Base-by-base conservation (phyloP, 2,113 vertebrate species). In the Crypturellus undulatus region DNA sequence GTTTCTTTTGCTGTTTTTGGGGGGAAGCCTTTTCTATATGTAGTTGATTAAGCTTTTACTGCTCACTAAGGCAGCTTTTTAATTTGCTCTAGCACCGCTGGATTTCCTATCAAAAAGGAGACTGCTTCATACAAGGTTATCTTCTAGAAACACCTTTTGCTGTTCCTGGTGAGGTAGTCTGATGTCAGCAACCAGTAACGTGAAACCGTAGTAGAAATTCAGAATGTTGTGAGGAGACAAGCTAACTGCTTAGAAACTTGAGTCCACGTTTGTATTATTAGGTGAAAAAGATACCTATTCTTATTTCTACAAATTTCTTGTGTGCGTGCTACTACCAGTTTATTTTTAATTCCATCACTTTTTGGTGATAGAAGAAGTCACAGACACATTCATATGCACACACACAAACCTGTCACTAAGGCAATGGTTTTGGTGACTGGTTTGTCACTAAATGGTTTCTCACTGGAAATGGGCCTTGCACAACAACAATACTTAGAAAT, bases 331-430 rank as follows among this genome's bases (percentile, higher is more conserved):
- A 22, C n/a, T 42, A 43, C 32, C 36, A 82, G 32, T 63, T 90
- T 86, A 10, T 80, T 93, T 91, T 94, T 67, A 78, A 67, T 94
- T 79, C 11, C 49, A 26, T 72, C 84, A 63, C 38, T 93, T 71
- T 93, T 67, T 95, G 25, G 34, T 93, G 65, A 70, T 43, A 84
- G 60, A 73, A 81, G 18, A 73, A 81, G 18, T 34, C 63, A 49
- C 52, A 71, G 60, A 34, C 59, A 79, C 2, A 2, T 49, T 49
- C 10, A 10, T 49, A 19, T 21, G 11, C 49, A 24, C 47, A 49
- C 47, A 49, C 45, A n/a, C 30, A 49, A 9, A 54, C 21, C 38
- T 43, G 19, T 76, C 25, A 19, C 1, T 1, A 49, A 70, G 18
- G 5, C 72, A 84, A 7, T 59, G 72, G 28, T 20, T 49, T 22